A percentile compares a stretch with the other conserved stretches of the same genome.
These are phyloP conservation scores for Candidula unifasciata DNA, from an alignment of 2,888 invertebrate species.

Conservation along the genomic window DNA sequence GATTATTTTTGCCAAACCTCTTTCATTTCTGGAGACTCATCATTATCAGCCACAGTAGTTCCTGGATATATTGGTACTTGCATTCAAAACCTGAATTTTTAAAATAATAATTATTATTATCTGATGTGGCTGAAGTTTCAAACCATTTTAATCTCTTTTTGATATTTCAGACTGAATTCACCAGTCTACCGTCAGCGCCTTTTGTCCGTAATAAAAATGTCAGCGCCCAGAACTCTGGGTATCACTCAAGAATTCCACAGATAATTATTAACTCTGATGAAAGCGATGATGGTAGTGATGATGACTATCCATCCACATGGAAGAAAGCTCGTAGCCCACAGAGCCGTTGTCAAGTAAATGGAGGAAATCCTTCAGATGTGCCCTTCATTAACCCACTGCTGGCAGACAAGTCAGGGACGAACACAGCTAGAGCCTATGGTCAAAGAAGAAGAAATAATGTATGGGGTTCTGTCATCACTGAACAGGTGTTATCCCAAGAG, in stretches of 20 bases:
- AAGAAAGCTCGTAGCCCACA: conserved; percentile 28
- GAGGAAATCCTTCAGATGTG: conserved; percentile 41
- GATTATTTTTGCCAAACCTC: too few species aligned
- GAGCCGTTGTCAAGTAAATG: neutral
- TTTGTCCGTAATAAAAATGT: neutral
- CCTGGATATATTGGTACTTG: too few species aligned
- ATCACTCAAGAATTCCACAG: conserved; percentile 47
- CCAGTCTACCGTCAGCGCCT: neutral
- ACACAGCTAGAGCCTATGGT: neutral
- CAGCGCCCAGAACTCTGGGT: neutral
- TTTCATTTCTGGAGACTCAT: too few species aligned
- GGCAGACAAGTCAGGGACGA: conserved; percentile 22
- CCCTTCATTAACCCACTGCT: conserved; percentile 53
- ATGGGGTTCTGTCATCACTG: conserved; percentile 86
- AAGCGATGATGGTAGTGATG: conserved; percentile 41
- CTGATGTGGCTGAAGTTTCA: too few species aligned
- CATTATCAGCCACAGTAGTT: too few species aligned
- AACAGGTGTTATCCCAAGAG: conserved; percentile 88
- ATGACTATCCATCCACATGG: conserved; percentile 37
- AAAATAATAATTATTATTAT: too few species aligned
- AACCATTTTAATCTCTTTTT: neutral
- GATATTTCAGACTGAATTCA: conserved; percentile 25
- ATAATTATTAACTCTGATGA: conserved; percentile 47
- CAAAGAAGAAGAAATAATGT: conserved; percentile 84
- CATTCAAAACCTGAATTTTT: too few species aligned